phyloP scores from a whole-genome alignment of 1,140 invertebrate species.

The Hycleus cichorii region DNA sequence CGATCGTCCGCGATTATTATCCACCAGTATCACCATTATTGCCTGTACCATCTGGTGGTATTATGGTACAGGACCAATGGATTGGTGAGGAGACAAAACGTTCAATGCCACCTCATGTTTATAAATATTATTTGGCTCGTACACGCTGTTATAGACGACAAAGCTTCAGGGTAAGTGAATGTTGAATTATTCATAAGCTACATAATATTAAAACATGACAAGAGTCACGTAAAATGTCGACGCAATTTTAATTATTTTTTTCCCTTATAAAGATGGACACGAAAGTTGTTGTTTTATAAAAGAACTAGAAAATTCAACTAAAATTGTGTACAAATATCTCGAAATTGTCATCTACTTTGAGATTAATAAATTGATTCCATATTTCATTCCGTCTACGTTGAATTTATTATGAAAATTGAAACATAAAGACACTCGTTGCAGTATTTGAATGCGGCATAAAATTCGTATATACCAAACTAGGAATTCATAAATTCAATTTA shows the following conservation, averaged over 20 bases:
- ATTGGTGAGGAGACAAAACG: slow-evolving; percentile 60
- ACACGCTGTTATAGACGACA: slow-evolving; percentile 48
- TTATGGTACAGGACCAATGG: slow-evolving; percentile 45
- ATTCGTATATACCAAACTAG: too few relatives aligned
- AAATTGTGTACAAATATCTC: too few relatives aligned
- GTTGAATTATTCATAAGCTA: slow-evolving; percentile 8
- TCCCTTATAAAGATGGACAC: too few relatives aligned
- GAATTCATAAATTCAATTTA: too few relatives aligned
- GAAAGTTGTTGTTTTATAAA: too few relatives aligned
- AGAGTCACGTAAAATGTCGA: slow-evolving; percentile 4
- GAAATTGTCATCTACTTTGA: too few relatives aligned
- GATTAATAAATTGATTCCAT: too few relatives aligned
- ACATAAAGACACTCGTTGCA: too few relatives aligned
- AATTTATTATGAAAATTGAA: too few relatives aligned
- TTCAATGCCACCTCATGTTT: slow-evolving; percentile 56
- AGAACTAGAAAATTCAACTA: too few relatives aligned
- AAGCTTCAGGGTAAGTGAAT: slow-evolving; percentile 49
- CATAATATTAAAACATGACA: slow-evolving; percentile 11
- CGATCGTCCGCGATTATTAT: slow-evolving; percentile 30
- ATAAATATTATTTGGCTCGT: slow-evolving; percentile 58
- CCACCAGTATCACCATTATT: slow-evolving; percentile 34
- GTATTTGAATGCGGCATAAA: too few relatives aligned
- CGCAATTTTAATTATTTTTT: slow-evolving; percentile 1
- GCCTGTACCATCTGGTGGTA: slow-evolving; percentile 37
- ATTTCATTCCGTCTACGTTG: too few relatives aligned